Evolutionary conservation across 2,113 vertebrate species (phyloP).

Genomic region (Pelodiscus sinensis): DNA sequence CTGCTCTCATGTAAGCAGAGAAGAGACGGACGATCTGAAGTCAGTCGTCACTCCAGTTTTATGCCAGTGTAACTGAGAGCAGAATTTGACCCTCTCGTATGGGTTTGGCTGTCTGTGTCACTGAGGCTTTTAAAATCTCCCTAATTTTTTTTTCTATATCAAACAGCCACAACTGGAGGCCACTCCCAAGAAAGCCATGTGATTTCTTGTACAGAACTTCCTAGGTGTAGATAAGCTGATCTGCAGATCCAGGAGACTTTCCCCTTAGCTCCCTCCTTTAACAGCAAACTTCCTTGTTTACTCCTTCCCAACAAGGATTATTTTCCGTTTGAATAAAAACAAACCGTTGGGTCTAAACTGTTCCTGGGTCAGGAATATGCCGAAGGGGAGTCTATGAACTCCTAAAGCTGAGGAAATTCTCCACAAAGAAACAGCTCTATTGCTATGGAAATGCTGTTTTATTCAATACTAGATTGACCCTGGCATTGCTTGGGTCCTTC

Average conservation of each 20-base stretch:
- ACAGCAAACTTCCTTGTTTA: not conserved
- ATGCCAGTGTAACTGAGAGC: slow-evolving; percentile 50
- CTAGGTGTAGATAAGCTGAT: slow-evolving; percentile 1
- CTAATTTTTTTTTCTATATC: slow-evolving; percentile 2
- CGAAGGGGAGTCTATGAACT: slow-evolving; percentile 19
- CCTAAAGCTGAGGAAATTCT: not conserved
- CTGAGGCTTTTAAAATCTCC: slow-evolving; percentile 8
- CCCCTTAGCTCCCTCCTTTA: not conserved
- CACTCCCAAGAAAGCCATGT: not conserved
- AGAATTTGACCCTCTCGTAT: slow-evolving; percentile 6
- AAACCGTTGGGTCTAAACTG: slow-evolving; percentile 38
- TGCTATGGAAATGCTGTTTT: not conserved
- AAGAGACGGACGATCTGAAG: not conserved
- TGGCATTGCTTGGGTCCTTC: too few relatives aligned
- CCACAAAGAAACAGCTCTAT: not conserved
- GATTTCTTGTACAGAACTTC: not conserved
- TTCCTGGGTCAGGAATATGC: not conserved
- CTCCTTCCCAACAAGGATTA: not conserved
- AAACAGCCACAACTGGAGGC: slow-evolving; percentile 3
- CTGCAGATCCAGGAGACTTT: not conserved
- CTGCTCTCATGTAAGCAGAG: not conserved
- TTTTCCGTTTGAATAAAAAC: slow-evolving; percentile 47
- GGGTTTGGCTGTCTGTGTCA: not conserved
- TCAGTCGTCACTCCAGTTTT: slow-evolving; percentile 54
- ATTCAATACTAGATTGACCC: too few relatives aligned